Percentiles rank a stretch among this genome's conserved stretches.
Evolutionary conservation across 2,797 vertebrate genomes (phyloP).

Genomic region (Chrysolophus pictus): DNA sequence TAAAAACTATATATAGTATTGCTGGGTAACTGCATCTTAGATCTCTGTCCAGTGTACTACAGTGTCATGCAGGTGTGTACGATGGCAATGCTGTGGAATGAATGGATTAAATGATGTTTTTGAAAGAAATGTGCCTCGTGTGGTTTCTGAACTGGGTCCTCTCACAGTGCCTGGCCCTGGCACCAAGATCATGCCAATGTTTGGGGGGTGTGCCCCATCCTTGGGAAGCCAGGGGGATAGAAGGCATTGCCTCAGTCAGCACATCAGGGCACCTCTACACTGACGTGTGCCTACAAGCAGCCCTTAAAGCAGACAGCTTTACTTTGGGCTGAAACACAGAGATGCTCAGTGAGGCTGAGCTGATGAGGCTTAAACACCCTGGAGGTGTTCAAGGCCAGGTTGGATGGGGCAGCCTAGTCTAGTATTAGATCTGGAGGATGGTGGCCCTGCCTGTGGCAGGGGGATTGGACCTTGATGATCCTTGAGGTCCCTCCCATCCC

Average conservation of each 20-base stretch:
- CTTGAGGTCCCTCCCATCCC: too few species aligned
- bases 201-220: neutral
- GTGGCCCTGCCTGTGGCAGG: too few species aligned
- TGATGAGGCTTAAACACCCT: too few species aligned
- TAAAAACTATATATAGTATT: neutral
- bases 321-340: too few species aligned
- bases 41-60: neutral
- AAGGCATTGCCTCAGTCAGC: neutral
- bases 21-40: neutral
- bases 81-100: neutral
- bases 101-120: conserved; percentile 20
- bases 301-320: too few species aligned
- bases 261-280: neutral
- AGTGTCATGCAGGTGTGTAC: neutral
- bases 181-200: neutral
- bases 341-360: too few species aligned
- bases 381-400: too few species aligned
- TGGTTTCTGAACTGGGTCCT: neutral
- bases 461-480: too few species aligned
- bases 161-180: neutral
- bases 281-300: neutral
- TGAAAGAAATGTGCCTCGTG: neutral
- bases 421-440: too few species aligned
- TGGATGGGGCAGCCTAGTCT: too few species aligned
- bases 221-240: neutral